Evolutionary conservation across 2,797 vertebrate species (phyloP), one percentile per base, ranked within the genome.

Genomic region (Nyctalus aviator): DNA sequence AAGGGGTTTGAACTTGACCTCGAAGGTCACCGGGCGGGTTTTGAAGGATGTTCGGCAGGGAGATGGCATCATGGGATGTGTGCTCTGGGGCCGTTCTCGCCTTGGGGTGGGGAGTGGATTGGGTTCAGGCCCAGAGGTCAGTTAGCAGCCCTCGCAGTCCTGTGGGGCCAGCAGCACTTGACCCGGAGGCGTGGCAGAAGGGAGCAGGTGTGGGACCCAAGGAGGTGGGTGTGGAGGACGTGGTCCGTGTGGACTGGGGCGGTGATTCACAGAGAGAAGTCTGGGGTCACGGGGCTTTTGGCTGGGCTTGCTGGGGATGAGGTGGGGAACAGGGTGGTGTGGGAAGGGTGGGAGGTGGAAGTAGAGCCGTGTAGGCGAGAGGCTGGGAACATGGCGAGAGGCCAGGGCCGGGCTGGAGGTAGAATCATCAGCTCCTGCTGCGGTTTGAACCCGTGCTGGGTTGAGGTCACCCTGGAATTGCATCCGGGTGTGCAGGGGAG

Each of bases 1-100:
- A 14, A 46, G 82, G 48, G 44, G 37, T 88, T 77, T 79, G 82
- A 81, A 35, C 59, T 76, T 88, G 79, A 48, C 78, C 90, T 93
- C 17, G 83, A 94, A 91, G 75, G 25, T 91, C 68, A 75, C 20
- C 15, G 50, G 46, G 41, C 23, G 55, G 41, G 17, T 32, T 91
- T 79, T 92, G 68, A 62, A 84, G 81, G 62, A 37, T 68, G 82
- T 88, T 73, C 9, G 35, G 10, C 23, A 82, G 73, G 55, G 35
- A 87, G 57, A 37, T n/a, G 32, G 53, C 55, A 81, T 72, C n/a
- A 48, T 77, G 5, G 41, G 23, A 18, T 62, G 12, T 32, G 55
- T 69, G 48, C 71, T n/a, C 57, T 78, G 90, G 79, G 73, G 46
- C 35, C n/a, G 18, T 87, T 64, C 35, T 79, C 84, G 37, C 59